Evolutionary conservation across 2,888 invertebrate species (phyloP), one percentile per base, ranked within the genome.

Genomic region (Melitaea athalia): DNA sequence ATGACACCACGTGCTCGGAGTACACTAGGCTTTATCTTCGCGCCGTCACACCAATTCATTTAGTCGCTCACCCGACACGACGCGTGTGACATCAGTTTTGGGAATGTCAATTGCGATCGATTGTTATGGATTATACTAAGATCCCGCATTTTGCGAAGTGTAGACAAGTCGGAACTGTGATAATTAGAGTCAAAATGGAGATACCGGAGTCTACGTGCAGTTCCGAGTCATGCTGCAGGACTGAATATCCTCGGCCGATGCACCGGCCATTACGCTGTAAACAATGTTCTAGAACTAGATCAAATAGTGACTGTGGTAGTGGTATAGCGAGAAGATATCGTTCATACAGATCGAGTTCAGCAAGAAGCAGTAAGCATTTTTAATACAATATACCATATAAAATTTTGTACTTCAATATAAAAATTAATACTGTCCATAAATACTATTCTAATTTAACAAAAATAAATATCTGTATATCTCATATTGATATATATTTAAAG

Each of bases 231-330:
- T 79, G 78, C 74, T 79, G 79, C 70, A 72, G 74, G 67, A 74
- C 78, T 74, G 76, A 73, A 64, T 78, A 75, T 74, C 77, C 82
- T 71, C 78, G 76, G 71, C 74, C 77, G 59, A 60, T 75, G 75
- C 82, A 81, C 72, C 83, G 83, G 72, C 79, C 81, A 24, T 77
- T 85, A 75, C 81, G 79, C 79, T 92, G 91, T 91, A 89, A 88
- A 84, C 82, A 82, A 81, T 92, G 91, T 79, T 79, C 77, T 81
- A 89, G 90, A 81, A 91, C 87, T 85, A 91, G 88, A 85, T 82
- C 84, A 78, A 83, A 81, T 87, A 89, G 91, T 92, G 92, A 89
- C 83, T 89, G 92, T 92, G 92, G 89, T 89, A 91, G 87, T 90
- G 88, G 81, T 82, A 75, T 81, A 80, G 82, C 86, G 85, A 85